Evolutionary conservation across 2,797 vertebrate species (phyloP).

Genomic region (Euphonia xanthogaster): DNA sequence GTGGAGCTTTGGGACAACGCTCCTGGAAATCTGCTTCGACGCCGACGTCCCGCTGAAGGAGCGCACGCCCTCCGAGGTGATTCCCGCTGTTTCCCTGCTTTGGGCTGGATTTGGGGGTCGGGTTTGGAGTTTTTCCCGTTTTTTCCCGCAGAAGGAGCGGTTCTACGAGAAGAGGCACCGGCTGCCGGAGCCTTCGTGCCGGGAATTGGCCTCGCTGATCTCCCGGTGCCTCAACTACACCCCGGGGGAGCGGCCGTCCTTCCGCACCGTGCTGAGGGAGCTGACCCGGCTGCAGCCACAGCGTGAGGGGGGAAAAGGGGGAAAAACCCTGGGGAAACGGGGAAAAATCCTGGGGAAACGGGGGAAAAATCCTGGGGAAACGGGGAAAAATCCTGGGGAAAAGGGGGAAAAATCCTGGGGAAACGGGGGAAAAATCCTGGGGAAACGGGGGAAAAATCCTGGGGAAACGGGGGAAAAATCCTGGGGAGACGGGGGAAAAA

Average conservation of each 20-base stretch:
- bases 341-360: background rate
- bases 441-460: too few species aligned
- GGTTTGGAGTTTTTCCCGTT: background rate
- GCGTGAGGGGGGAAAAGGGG: constrained; percentile 68
- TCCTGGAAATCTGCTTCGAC: constrained; percentile 94
- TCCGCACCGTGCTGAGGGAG: constrained; percentile 86
- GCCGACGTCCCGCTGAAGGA: constrained; percentile 85
- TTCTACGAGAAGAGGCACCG: constrained; percentile 87
- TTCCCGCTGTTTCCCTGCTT: fast-evolving
- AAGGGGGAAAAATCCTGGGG: too few species aligned
- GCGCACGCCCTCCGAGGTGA: constrained; percentile 82
- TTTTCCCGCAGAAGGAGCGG: constrained; percentile 81
- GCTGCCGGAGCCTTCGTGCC: constrained; percentile 83
- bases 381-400: too few species aligned
- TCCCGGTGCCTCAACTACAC: constrained; percentile 88
- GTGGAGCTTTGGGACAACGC: constrained; percentile 91
- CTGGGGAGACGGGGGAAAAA: too few species aligned
- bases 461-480: too few species aligned
- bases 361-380: too few species aligned
- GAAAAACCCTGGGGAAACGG: background rate
- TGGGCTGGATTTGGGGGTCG: fast-evolving
- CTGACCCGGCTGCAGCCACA: constrained; percentile 86
- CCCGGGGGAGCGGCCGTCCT: constrained; percentile 82
- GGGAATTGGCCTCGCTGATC: constrained; percentile 86
- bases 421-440: too few species aligned